Evolutionary conservation across 2,113 vertebrate genomes (phyloP), one percentile per base, ranked within the genome.

Genomic region (Myrmecobius fasciatus): DNA sequence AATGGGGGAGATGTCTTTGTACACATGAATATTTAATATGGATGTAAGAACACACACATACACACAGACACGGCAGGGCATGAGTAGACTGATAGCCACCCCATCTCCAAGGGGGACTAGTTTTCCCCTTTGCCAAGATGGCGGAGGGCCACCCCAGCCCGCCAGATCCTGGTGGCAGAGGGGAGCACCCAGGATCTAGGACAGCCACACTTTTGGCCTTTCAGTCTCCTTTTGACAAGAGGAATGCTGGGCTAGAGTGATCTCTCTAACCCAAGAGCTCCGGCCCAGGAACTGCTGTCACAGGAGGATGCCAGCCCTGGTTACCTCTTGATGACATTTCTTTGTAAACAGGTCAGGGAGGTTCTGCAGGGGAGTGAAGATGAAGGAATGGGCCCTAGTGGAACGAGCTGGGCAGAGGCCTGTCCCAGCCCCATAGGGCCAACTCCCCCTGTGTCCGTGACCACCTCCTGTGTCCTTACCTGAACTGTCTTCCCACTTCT

Each of bases 21-120:
- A 1, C 11, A 1, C 20, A 9, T 75, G 60, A 1, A 6, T 7
- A 20, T 75, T n/a, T 7, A n/a, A 14, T n/a, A 6, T 6, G 31
- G 31, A 14, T 67, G 31, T n/a, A 4, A 6, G 60, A 36, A 31
- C 60, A 67, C 60, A n/a, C 3, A 31, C 31, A 36, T 11, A 14
- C 12, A 12, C 28, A 28, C 9, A n/a, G n/a, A 9, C 26, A 28
- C 8, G 10, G 22, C 0, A 2, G 53, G 53, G 53, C 28, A 3
- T 36, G 60, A 36, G 60, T 14, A 56, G 1, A 31, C 26, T 60
- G 56, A 31, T 31, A 31, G 28, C 56, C 25, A 4, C 8, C 54
- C 25, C 56, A 28, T 10, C 54, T 28, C 54, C 26, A 28, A 8
- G 5, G 53, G 24, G 0, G 7, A 0, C 24, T 53, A 49, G 49